phyloP scores from a whole-genome alignment of 2,113 vertebrate genomes.

The Etheostoma cragini region DNA sequence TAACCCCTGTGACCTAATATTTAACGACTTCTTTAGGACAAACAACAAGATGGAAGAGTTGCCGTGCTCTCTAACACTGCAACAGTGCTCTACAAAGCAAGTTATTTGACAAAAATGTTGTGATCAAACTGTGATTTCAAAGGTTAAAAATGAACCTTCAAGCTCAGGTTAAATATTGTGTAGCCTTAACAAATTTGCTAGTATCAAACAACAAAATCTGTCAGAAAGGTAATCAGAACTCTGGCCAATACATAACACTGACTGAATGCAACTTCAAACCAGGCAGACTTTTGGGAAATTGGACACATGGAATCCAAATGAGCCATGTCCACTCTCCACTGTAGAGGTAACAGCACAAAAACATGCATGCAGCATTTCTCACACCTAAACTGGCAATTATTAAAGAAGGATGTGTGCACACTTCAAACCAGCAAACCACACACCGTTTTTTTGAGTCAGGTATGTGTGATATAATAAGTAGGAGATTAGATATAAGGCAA shows the following conservation, averaged over 20 bases:
- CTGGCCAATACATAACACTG: too few relatives aligned
- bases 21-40: conserved; percentile 6
- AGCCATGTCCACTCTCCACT: too few relatives aligned
- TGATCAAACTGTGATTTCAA: background rate
- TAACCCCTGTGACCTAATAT: conserved; percentile 17
- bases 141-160: too few relatives aligned
- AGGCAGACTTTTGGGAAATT: background rate
- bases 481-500: background rate
- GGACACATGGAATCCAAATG: too few relatives aligned
- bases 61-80: background rate
- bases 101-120: background rate
- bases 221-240: too few relatives aligned
- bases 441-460: background rate
- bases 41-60: background rate
- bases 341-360: background rate
- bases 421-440: background rate
- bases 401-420: background rate
- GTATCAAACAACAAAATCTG: background rate
- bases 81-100: background rate
- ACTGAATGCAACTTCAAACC: too few relatives aligned
- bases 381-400: background rate
- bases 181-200: background rate
- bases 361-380: background rate
- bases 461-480: too few relatives aligned
- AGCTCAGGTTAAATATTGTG: background rate